These are phyloP conservation scores for Guaruba guarouba DNA, from an alignment of 2,113 vertebrate species.

Conservation along the genomic window DNA sequence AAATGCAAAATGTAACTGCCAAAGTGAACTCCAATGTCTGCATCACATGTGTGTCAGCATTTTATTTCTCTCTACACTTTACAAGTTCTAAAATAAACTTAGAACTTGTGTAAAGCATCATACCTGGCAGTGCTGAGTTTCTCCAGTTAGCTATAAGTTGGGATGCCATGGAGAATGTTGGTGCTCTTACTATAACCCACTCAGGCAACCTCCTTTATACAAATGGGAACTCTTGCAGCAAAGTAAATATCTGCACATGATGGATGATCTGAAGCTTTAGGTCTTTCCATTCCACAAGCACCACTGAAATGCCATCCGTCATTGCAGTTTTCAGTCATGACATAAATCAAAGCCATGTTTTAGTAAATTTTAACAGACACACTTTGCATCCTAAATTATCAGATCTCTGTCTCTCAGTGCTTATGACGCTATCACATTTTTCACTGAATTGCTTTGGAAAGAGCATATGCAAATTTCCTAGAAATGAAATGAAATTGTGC, in stretches of 20 bases:
- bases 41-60: neutral
- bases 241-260: conserved; percentile 1
- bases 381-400: conserved; percentile 10
- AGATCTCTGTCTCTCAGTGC: neutral
- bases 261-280: neutral
- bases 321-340: neutral
- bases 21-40: neutral
- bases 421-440: neutral
- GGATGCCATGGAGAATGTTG: neutral
- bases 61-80: neutral
- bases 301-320: neutral
- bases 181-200: neutral
- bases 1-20: neutral
- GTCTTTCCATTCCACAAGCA: conserved; percentile 1
- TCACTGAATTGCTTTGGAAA: neutral
- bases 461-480: neutral
- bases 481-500: neutral
- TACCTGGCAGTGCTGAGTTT: neutral
- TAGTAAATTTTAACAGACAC: conserved; percentile 5
- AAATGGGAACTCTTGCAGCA: neutral
- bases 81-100: neutral
- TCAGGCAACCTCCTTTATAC: neutral
- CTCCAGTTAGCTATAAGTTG: rapidly evolving
- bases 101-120: neutral
- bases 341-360: conserved; percentile 23